Evolutionary conservation across 2,888 invertebrate genomes (phyloP).

Genomic region (Limnephilus rhombicus): DNA sequence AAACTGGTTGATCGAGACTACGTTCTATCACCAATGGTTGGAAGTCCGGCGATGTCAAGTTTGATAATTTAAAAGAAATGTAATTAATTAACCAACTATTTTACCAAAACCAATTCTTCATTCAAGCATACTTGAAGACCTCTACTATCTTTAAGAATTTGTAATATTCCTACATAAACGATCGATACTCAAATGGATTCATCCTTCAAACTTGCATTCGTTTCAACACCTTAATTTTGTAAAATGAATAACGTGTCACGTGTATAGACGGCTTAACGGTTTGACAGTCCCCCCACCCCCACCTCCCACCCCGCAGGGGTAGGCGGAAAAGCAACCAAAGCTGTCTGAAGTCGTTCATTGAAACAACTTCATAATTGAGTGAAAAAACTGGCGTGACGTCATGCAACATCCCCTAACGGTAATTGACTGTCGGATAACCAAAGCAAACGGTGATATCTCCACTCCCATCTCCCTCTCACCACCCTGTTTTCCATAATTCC

Average conservation of each 20-base stretch:
- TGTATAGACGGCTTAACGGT: not conserved
- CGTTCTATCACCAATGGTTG: too few relatives aligned
- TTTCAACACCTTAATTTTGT: not conserved
- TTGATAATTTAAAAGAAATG: too few relatives aligned
- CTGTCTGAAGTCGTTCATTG: slow-evolving; percentile 13
- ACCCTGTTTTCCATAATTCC: not conserved
- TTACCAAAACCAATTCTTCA: too few relatives aligned
- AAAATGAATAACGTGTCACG: not conserved
- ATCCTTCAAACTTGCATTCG: not conserved
- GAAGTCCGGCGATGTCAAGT: too few relatives aligned
- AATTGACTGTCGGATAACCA: slow-evolving; percentile 29
- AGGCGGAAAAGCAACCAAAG: not conserved
- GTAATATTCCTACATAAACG: not conserved
- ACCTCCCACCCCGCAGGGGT: not conserved
- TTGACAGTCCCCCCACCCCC: not conserved
- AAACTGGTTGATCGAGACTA: too few relatives aligned
- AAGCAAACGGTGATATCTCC: slow-evolving; percentile 22
- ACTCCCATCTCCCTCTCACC: not conserved
- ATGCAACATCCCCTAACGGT: slow-evolving; percentile 19
- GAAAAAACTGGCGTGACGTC: slow-evolving; percentile 28
- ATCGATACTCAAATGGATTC: not conserved
- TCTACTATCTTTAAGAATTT: too few relatives aligned
- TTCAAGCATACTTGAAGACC: too few relatives aligned
- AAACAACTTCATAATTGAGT: slow-evolving; percentile 42
- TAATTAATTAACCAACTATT: too few relatives aligned